Evolutionary conservation across 2,888 invertebrate genomes (phyloP).

Genomic region (Ommatoiulus sabulosus): DNA sequence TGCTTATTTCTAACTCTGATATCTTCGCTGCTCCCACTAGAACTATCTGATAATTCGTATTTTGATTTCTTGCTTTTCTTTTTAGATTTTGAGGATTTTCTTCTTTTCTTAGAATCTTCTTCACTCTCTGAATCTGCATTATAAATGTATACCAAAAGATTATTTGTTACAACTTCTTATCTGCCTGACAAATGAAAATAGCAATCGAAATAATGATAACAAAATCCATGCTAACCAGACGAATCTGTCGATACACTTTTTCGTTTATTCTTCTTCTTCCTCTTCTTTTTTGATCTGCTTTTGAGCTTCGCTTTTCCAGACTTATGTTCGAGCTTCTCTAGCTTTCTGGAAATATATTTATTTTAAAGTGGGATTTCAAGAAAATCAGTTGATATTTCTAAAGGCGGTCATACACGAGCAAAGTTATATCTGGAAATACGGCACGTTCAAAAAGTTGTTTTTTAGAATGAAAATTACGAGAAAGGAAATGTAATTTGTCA

Average conservation of each 20-base stretch:
- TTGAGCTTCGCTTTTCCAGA: slow-evolving; percentile 42
- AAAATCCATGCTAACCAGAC: slow-evolving; percentile 21
- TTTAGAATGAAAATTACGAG: too few species aligned
- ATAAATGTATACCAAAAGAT: too few species aligned
- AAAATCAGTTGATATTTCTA: too few species aligned
- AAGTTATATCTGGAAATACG: too few species aligned
- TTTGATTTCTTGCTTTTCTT: slow-evolving; percentile 51
- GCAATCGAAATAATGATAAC: not conserved
- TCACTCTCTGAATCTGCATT: slow-evolving; percentile 48
- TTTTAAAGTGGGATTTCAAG: too few species aligned
- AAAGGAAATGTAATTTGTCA: too few species aligned
- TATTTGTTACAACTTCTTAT: too few species aligned
- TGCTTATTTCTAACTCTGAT: slow-evolving; percentile 3
- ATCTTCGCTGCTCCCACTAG: slow-evolving; percentile 47
- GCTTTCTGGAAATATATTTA: slow-evolving; percentile 1
- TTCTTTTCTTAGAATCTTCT: not conserved
- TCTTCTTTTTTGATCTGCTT: slow-evolving; percentile 57
- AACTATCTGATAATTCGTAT: not conserved
- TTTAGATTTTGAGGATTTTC: not conserved
- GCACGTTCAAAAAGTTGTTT: too few species aligned
- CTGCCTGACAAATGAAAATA: too few species aligned
- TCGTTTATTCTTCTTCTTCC: slow-evolving; percentile 52
- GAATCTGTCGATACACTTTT: slow-evolving; percentile 50
- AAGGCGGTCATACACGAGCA: too few species aligned
- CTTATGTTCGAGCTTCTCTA: slow-evolving; percentile 55